Percentiles rank a stretch among this genome's conserved stretches.
These are phyloP conservation scores for Vandiemenella viatica DNA, from an alignment of 2,888 invertebrate genomes.

Conservation along the genomic window DNA sequence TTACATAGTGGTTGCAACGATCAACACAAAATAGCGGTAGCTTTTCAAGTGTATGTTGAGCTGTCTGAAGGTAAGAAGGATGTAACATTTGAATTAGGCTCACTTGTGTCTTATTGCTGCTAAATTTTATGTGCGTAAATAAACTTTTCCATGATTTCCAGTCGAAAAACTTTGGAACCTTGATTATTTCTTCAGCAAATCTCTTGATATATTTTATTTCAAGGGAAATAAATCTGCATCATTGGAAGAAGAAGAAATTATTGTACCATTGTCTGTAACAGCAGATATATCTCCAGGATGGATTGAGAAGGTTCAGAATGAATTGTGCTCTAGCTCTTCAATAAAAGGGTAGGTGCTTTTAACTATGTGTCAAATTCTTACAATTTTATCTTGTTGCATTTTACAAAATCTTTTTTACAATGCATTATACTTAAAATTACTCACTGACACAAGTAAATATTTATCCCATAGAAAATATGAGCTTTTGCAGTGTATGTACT, in stretches of 20 bases:
- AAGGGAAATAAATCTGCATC: conserved; percentile 26
- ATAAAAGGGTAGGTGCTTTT: conserved; percentile 11
- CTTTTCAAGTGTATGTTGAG: conserved; percentile 37
- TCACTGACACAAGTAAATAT: too few relatives aligned
- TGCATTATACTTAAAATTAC: too few relatives aligned
- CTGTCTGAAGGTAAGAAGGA: conserved; percentile 34
- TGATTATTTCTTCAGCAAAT: conserved; percentile 28
- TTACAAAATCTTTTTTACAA: too few relatives aligned
- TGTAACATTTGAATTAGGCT: neutral
- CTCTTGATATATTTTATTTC: conserved; percentile 29
- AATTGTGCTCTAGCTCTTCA: conserved; percentile 4
- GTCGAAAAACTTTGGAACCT: conserved; percentile 36
- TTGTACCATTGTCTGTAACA: conserved; percentile 29
- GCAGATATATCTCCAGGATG: conserved; percentile 27
- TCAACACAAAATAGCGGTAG: conserved; percentile 30
- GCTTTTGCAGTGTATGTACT: too few relatives aligned
- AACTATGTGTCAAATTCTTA: neutral
- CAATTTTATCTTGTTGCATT: too few relatives aligned
- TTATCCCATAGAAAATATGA: too few relatives aligned
- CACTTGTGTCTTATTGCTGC: too few relatives aligned
- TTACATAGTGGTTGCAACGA: conserved; percentile 30
- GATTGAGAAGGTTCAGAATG: conserved; percentile 30
- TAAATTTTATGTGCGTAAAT: too few relatives aligned
- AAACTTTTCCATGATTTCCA: too few relatives aligned
- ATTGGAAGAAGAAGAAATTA: conserved; percentile 22